Evolutionary conservation across 2,113 vertebrate genomes (phyloP), one percentile per base, ranked within the genome.

Genomic region (Hystrix brachyura): DNA sequence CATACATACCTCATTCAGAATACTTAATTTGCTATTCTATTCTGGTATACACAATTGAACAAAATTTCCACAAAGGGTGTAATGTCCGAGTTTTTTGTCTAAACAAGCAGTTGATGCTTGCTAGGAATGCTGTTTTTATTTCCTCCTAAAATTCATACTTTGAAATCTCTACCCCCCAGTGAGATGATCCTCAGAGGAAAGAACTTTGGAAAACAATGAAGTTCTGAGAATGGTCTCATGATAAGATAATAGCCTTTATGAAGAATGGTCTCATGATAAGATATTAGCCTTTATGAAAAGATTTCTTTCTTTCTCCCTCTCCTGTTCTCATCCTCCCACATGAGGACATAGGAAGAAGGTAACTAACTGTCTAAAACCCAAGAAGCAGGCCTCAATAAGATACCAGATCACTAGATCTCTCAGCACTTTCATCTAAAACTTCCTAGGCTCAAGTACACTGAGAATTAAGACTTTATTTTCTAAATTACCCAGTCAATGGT

Each of bases 311-410:
- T 14, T 53, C 48, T 69, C 12, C 11, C 34, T 69, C 65, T 34
- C 14, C 62, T 8, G 27, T 7, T 7, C 2, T 48, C 11, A 0
- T 25, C 14, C 18, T 14, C 15, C 27, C 25, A 19, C 10, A 1
- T 15, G 2, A 23, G 10, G 25, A 67, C n/a, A 43, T 0, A 46
- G 5, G 2, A 55, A 43, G 15, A 67, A 32, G n/a, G n/a, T 13
- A 32, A 34, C 6, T 60, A 12, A 17, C 21, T 27, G 10, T 34
- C n/a, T 29, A 27, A 3, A 64, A 72, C 4, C 46, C 55, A 14
- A 32, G 19, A 74, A 57, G 8, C 5, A 72, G 38, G 8, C 11
- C 32, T 7, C 19, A 59, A 43, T 5, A 12, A 43, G 34, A 32
- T 13, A 11, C 15, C 51, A 67, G 11, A 43, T 32, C 3, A 32